Evolutionary conservation across 2,797 vertebrate genomes (phyloP).

Genomic region (Kryptolebias ocellatus): DNA sequence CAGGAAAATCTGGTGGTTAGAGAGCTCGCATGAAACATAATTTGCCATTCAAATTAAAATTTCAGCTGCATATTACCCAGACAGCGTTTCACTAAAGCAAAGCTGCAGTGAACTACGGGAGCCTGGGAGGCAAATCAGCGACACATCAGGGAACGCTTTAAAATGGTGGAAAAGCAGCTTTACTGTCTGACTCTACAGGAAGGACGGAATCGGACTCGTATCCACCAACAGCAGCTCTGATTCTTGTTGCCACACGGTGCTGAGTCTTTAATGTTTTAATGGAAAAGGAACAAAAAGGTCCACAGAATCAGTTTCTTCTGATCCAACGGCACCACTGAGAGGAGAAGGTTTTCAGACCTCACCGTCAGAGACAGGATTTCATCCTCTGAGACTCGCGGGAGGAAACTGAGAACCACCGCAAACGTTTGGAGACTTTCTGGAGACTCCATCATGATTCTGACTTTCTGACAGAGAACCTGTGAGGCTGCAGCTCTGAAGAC

Average conservation of each 20-base stretch:
- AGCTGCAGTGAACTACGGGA: slow-evolving; percentile 32
- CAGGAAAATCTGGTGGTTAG: not conserved
- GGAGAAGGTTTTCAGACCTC: no score
- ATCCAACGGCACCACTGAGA: no score
- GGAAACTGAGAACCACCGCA: no score
- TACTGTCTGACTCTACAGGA: not conserved
- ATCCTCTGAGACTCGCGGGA: no score
- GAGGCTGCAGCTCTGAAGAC: no score
- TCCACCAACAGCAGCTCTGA: slow-evolving; percentile 1
- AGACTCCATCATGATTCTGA: no score
- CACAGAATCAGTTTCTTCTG: no score
- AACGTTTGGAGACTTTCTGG: no score
- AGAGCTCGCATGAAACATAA: not conserved
- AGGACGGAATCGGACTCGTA: slow-evolving; percentile 26
- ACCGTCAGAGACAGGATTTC: no score
- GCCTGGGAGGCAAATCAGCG: slow-evolving; percentile 2
- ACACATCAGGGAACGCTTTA: no score
- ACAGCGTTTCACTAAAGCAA: slow-evolving; percentile 4
- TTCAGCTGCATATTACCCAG: not conserved
- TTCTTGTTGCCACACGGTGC: not conserved
- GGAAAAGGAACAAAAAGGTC: no score
- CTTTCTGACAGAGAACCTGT: no score
- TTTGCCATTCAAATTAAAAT: slow-evolving; percentile 43
- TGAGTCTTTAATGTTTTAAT: not conserved
- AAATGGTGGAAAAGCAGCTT: not conserved